Evolutionary conservation across 2,113 vertebrate genomes (phyloP).

Genomic region (Tragelaphus strepsiceros): DNA sequence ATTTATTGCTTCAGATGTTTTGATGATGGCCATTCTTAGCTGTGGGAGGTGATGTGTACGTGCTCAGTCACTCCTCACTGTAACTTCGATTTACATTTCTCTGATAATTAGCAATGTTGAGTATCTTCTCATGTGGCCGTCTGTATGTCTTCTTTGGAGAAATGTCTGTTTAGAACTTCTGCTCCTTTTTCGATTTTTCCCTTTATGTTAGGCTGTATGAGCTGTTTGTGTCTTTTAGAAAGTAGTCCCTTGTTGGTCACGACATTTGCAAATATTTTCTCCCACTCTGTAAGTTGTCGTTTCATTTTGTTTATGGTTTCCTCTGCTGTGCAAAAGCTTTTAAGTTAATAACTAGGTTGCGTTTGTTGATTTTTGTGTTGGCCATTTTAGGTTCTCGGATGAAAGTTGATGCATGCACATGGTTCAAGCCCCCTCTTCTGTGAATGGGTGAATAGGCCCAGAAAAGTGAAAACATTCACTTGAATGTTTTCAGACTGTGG

Average conservation of each 20-base stretch:
- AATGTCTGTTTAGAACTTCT: not conserved
- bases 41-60: not conserved
- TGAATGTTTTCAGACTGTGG: not conserved
- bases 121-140: not conserved
- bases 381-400: not conserved
- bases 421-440: not conserved
- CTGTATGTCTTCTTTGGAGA: not conserved
- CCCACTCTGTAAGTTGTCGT: not conserved
- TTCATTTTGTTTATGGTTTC: not conserved
- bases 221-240: not conserved
- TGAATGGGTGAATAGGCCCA: not conserved
- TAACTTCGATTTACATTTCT: not conserved
- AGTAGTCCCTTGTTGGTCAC: not conserved
- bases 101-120: not conserved
- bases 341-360: not conserved
- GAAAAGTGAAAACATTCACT: not conserved
- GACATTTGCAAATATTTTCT: not conserved
- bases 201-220: not conserved
- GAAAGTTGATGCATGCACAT: not conserved
- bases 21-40: not conserved
- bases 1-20: not conserved
- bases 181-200: not conserved
- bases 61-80: not conserved
- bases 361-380: not conserved
- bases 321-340: not conserved